These are phyloP conservation scores for Rhinogobio ventralis DNA, from an alignment of 2,797 vertebrate species.

Conservation along the genomic window DNA sequence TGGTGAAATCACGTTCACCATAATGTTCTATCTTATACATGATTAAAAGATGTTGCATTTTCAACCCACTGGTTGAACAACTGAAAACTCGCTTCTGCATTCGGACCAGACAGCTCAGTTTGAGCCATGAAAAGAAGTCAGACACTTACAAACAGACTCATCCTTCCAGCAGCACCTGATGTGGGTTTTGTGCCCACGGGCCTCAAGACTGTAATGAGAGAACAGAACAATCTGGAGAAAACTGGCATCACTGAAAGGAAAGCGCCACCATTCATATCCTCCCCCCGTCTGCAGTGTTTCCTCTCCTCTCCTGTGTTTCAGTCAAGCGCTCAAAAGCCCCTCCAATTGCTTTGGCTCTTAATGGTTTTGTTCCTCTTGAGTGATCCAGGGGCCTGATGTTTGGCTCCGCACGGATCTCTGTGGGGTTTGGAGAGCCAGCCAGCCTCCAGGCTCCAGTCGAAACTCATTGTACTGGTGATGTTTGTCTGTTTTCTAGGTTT, in stretches of 20 bases:
- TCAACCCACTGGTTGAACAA: background rate
- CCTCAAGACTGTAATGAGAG: constrained; percentile 47
- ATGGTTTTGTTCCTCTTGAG: background rate
- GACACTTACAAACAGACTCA: constrained; percentile 8
- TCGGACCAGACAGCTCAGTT: constrained; percentile 6
- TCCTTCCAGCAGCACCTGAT: constrained; percentile 32
- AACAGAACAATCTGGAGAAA: constrained; percentile 14
- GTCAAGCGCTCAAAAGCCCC: background rate
- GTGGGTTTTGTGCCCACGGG: constrained; percentile 18
- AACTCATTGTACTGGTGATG: background rate
- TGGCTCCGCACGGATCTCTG: background rate
- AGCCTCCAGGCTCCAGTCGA: background rate
- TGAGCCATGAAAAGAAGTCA: background rate
- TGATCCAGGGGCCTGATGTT: background rate
- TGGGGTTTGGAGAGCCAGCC: background rate
- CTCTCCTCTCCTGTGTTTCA: background rate
- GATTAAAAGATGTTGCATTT: background rate
- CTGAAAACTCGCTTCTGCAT: background rate
- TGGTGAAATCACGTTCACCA: background rate
- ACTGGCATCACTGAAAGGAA: constrained; percentile 39
- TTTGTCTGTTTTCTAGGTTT: background rate
- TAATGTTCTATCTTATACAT: background rate
- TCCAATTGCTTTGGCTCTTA: background rate
- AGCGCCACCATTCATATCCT: constrained; percentile 22
- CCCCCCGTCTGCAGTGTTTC: constrained; percentile 22